Evolutionary conservation across 2,888 invertebrate species (phyloP).

Genomic region (Elysia crispata): DNA sequence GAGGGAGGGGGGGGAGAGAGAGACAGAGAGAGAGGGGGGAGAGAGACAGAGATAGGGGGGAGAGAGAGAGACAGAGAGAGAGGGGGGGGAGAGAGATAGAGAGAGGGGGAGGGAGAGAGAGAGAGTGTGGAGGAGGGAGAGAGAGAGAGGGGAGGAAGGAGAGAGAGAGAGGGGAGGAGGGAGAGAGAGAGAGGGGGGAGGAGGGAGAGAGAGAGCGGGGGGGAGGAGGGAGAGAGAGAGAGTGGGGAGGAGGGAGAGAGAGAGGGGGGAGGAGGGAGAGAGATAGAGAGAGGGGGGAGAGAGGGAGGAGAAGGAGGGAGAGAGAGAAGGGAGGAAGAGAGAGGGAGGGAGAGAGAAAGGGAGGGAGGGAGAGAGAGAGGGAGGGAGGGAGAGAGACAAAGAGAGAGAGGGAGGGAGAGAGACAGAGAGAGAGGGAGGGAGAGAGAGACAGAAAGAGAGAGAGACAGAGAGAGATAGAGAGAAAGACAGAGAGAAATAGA

Average conservation of each 20-base stretch:
- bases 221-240: not conserved
- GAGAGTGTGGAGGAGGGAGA: slow-evolving; percentile 6
- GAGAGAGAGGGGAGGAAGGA: slow-evolving; percentile 16
- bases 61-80: slow-evolving; percentile 9
- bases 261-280: not conserved
- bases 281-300: slow-evolving; percentile 20
- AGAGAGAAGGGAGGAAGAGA: slow-evolving; percentile 11
- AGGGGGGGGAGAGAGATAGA: not conserved
- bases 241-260: slow-evolving; percentile 18
- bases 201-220: not conserved
- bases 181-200: slow-evolving; percentile 11
- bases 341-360: slow-evolving; percentile 13
- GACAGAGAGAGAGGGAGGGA: too few relatives aligned
- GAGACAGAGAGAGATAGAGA: too few relatives aligned
- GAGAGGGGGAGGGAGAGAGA: slow-evolving; percentile 16
- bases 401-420: too few relatives aligned
- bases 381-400: too few relatives aligned
- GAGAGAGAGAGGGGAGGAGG: slow-evolving; percentile 13
- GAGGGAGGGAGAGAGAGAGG: slow-evolving; percentile 10
- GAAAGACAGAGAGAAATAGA: too few relatives aligned
- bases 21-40: slow-evolving; percentile 31
- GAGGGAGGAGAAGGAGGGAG: slow-evolving; percentile 1
- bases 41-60: too few relatives aligned
- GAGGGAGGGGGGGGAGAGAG: not conserved
- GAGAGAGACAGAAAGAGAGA: too few relatives aligned